A percentile compares a stretch with the other conserved stretches of the same genome.
phyloP scores from a whole-genome alignment of 2,888 invertebrate species.

The Alsophila aescularia region DNA sequence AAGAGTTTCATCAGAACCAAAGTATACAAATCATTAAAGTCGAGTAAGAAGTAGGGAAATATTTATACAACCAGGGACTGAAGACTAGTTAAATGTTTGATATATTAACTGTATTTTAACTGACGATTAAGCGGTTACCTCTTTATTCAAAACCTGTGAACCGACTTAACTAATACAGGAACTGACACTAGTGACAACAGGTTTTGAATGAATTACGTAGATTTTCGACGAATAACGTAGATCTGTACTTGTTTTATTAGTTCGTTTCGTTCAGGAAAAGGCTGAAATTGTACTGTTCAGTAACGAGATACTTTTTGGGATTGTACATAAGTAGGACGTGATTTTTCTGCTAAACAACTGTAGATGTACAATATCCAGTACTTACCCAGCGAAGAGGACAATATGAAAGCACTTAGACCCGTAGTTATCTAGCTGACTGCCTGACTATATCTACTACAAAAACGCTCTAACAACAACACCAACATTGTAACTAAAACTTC shows the following conservation, averaged over 20 bases:
- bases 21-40: constrained; percentile 84
- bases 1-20: constrained; percentile 84
- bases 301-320: constrained; percentile 60
- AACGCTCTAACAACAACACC: constrained; percentile 26
- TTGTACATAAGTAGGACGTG: constrained; percentile 65
- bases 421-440: constrained; percentile 59
- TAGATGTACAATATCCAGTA: constrained; percentile 51
- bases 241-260: constrained; percentile 59
- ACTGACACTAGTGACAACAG: constrained; percentile 77
- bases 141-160: constrained; percentile 82
- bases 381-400: constrained; percentile 35
- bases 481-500: constrained; percentile 42
- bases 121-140: constrained; percentile 76
- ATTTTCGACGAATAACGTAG: constrained; percentile 70
- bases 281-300: constrained; percentile 65
- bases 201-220: constrained; percentile 81
- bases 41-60: constrained; percentile 83
- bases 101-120: constrained; percentile 83
- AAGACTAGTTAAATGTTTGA: constrained; percentile 84
- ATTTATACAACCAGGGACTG: constrained; percentile 84
- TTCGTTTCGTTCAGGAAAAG: constrained; percentile 61
- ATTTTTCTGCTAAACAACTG: constrained; percentile 46
- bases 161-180: constrained; percentile 75
- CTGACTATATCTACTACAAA: constrained; percentile 48
- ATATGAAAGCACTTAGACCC: constrained; percentile 48